Conservation (phyloP, 92 coral and sea anemone species). For the Palythoa grandiflora region DNA sequence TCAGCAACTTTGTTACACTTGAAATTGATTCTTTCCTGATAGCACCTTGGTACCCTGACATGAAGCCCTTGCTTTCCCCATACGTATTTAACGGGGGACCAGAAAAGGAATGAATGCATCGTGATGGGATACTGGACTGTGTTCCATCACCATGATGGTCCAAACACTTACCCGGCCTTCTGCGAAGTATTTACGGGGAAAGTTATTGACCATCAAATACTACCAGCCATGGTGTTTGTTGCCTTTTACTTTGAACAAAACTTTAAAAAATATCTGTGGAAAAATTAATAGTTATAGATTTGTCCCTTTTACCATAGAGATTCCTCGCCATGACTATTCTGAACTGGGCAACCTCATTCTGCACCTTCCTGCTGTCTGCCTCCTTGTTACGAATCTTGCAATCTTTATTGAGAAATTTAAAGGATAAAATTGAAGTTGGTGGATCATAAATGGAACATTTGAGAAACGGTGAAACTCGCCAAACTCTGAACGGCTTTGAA, state of each 20-base stretch:
- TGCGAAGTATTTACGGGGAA: slow-evolving; percentile 16
- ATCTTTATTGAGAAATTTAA: no score
- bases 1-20: no score
- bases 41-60: no score
- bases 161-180: slow-evolving; percentile 27
- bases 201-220: slow-evolving; percentile 1
- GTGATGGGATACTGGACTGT: neutral
- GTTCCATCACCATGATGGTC: slow-evolving; percentile 23
- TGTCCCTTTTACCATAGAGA: slow-evolving; percentile 8
- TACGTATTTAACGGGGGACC: no score
- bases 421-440: no score
- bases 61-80: no score
- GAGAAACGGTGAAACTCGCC: no score
- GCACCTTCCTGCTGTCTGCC: slow-evolving; percentile 10
- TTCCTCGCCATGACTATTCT: slow-evolving; percentile 10
- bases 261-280: neutral
- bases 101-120: neutral
- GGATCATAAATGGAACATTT: no score
- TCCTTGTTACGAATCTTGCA: neutral
- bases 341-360: slow-evolving; percentile 18
- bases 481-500: no score
- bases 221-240: slow-evolving; percentile 24
- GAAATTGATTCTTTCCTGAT: no score
- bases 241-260: no score
- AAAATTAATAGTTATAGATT: neutral